Percentiles rank a stretch among this genome's conserved stretches.
Conservation (phyloP, 2,797 vertebrate species). For the Petrocephalus sullivani region DNA sequence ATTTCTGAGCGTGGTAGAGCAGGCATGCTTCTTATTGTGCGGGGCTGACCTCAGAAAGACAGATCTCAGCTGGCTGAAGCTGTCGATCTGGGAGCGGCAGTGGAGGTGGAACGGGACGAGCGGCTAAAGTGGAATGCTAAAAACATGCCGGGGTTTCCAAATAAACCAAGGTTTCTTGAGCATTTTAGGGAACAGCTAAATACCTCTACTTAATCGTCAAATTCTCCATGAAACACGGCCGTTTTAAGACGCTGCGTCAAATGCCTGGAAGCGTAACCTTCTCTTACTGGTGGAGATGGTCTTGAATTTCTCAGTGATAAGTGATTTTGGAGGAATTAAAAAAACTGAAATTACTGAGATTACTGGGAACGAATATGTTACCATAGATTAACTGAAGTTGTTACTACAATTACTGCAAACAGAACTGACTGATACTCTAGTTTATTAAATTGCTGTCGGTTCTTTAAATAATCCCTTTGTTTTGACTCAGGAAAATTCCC, state of each 20-base stretch:
- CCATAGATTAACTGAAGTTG: background rate
- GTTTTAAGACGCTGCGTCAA: background rate
- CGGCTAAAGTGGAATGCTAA: background rate
- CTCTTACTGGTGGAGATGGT: background rate
- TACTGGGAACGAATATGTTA: background rate
- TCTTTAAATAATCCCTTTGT: background rate
- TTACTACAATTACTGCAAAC: background rate
- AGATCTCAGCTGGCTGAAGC: background rate
- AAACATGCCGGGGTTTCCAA: background rate
- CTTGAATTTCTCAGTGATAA: background rate
- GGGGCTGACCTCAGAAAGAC: background rate
- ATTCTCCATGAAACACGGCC: background rate
- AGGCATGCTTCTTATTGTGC: background rate
- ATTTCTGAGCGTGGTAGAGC: background rate
- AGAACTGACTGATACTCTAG: background rate
- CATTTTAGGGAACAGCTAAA: background rate
- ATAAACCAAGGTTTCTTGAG: background rate
- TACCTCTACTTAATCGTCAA: background rate
- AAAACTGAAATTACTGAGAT: background rate
- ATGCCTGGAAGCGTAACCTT: background rate
- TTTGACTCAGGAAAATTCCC: background rate
- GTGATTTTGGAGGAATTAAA: background rate
- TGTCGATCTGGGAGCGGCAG: background rate
- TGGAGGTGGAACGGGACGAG: background rate
- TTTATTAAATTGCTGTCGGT: background rate